phyloP scores from a whole-genome alignment of 1,140 invertebrate genomes.

The Oedothorax gibbosus region DNA sequence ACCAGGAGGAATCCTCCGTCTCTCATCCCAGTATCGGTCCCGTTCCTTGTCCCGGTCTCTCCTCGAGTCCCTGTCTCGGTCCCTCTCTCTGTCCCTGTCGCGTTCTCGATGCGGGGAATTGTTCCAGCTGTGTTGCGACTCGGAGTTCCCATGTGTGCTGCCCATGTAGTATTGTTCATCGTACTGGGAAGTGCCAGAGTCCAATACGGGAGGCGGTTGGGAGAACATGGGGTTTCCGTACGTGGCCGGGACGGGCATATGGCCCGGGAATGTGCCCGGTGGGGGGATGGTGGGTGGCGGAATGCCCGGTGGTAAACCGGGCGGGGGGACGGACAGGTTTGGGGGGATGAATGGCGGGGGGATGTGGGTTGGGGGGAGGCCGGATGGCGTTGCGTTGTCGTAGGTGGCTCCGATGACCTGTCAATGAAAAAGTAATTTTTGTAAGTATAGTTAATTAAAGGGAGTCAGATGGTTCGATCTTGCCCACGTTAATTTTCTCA shows the following conservation, averaged over 20 bases:
- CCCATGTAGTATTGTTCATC: slow-evolving; percentile 56
- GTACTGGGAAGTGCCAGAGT: slow-evolving; percentile 34
- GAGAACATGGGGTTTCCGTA: slow-evolving; percentile 57
- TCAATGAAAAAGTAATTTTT: background rate
- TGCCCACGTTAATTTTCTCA: too few species aligned
- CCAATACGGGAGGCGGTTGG: slow-evolving; percentile 41
- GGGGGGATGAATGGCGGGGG: slow-evolving; percentile 62
- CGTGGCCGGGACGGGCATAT: slow-evolving; percentile 33
- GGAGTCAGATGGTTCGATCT: too few species aligned
- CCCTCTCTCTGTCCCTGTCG: slow-evolving; percentile 44
- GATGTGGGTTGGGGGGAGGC: slow-evolving; percentile 59
- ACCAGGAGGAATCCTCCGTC: slow-evolving; percentile 22
- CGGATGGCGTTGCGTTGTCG: slow-evolving; percentile 69
- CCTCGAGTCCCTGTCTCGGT: slow-evolving; percentile 55
- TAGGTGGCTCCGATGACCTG: slow-evolving; percentile 87
- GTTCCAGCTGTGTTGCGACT: slow-evolving; percentile 60
- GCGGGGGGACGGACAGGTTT: slow-evolving; percentile 72
- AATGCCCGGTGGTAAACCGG: slow-evolving; percentile 70
- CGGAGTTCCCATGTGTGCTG: slow-evolving; percentile 24
- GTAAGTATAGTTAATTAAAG: too few species aligned
- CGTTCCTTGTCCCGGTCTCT: slow-evolving; percentile 27
- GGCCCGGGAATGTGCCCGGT: slow-evolving; percentile 65
- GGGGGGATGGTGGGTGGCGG: slow-evolving; percentile 70
- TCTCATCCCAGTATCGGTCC: slow-evolving; percentile 40
- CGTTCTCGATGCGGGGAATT: slow-evolving; percentile 53